Percentiles rank a stretch among this genome's conserved stretches.
Conservation (phyloP, 2,797 vertebrate species). For the Scolopax bukidnonensis region DNA sequence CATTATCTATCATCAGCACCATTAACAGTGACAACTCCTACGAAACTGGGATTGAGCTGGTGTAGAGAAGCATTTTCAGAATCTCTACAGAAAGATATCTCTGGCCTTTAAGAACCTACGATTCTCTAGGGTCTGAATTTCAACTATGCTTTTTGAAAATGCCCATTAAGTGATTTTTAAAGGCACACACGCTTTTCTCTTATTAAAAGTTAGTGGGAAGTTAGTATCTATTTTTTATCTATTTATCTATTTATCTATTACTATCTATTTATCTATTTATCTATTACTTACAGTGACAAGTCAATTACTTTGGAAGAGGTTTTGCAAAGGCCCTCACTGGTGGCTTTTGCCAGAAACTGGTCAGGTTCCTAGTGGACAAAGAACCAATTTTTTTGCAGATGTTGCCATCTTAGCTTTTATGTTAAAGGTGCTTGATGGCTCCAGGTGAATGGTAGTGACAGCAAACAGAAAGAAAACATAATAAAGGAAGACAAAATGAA, state of each 20-base stretch:
- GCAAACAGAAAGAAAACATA: not conserved
- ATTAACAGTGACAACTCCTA: not conserved
- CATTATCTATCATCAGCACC: not conserved
- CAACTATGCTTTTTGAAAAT: not conserved
- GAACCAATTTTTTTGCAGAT: not conserved
- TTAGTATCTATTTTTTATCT: not conserved
- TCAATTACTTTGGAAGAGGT: not conserved
- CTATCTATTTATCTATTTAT: too few species aligned
- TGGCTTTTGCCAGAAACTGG: not conserved
- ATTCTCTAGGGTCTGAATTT: not conserved
- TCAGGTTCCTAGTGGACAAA: not conserved
- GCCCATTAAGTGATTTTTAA: not conserved
- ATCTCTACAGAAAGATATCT: not conserved
- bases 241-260: too few species aligned
- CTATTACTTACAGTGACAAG: not conserved
- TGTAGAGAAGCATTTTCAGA: not conserved
- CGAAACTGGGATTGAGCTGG: not conserved
- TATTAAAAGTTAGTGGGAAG: not conserved
- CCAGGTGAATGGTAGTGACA: not conserved
- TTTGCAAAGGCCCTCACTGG: not conserved
- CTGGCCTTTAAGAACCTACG: not conserved
- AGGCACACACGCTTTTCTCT: not conserved
- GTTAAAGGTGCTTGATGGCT: not conserved
- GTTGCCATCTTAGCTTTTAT: not conserved
- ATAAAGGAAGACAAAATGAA: not conserved